Conservation (phyloP, 2,797 vertebrate species). For the Trichosurus vulpecula region DNA sequence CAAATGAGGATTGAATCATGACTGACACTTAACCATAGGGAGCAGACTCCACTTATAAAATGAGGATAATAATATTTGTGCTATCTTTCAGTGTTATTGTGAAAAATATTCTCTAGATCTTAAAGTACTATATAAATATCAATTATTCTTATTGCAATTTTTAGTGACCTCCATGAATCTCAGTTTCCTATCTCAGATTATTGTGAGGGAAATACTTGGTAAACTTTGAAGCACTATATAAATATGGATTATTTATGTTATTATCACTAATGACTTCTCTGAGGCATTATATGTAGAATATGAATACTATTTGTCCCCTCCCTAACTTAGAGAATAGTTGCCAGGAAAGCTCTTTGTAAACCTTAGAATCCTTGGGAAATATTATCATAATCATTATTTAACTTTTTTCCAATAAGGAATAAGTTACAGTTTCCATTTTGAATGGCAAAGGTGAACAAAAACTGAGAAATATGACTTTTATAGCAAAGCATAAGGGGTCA, state of each 20-base stretch:
- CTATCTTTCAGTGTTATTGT: not conserved
- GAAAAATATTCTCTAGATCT: not conserved
- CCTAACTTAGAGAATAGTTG: not conserved
- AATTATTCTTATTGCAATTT: not conserved
- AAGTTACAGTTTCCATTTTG: not conserved
- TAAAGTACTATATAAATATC: not conserved
- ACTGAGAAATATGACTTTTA: conserved; percentile 37
- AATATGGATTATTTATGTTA: not conserved
- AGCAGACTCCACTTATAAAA: not conserved
- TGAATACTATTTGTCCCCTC: not conserved
- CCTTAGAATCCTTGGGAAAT: not conserved
- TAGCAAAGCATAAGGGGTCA: conserved; percentile 18
- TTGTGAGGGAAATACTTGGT: not conserved
- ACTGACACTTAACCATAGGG: not conserved
- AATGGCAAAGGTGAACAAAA: not conserved
- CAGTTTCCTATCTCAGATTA: not conserved
- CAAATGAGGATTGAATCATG: not conserved
- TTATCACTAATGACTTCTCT: not conserved
- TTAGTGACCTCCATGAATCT: not conserved
- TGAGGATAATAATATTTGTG: not conserved
- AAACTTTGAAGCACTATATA: not conserved
- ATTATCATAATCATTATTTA: not conserved
- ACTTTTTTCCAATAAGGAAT: not conserved
- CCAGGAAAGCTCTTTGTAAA: not conserved
- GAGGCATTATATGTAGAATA: not conserved